phyloP scores from a whole-genome alignment of 2,888 invertebrate species.

The Dynastes tityus region DNA sequence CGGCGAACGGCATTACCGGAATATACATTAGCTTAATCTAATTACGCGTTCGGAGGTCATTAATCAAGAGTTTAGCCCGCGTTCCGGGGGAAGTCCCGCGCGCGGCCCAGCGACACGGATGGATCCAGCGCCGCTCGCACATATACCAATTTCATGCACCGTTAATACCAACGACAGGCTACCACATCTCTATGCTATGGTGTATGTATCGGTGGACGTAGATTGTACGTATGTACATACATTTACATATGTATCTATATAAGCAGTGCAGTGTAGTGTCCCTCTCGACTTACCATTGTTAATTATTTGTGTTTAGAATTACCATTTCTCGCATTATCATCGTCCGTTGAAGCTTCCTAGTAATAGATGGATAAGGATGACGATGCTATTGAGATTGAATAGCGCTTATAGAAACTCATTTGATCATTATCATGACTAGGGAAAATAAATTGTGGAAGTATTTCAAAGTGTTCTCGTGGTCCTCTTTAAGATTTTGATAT shows the following conservation, averaged over 20 bases:
- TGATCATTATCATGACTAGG: no score
- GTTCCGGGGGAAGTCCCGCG: slow-evolving; percentile 20
- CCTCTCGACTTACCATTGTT: slow-evolving; percentile 59
- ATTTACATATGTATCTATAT: neutral
- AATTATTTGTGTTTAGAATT: slow-evolving; percentile 60
- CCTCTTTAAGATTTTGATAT: no score
- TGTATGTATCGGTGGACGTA: no score
- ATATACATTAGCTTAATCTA: slow-evolving; percentile 62
- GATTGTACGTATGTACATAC: neutral
- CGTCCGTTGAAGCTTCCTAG: slow-evolving; percentile 60
- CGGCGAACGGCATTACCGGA: slow-evolving; percentile 28
- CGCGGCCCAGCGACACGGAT: neutral
- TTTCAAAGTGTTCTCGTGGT: no score
- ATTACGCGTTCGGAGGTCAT: slow-evolving; percentile 62
- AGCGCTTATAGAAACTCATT: no score
- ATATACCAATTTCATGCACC: slow-evolving; percentile 63
- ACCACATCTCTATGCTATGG: no score
- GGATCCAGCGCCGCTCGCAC: neutral
- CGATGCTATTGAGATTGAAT: no score
- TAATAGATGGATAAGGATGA: slow-evolving; percentile 52
- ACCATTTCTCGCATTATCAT: slow-evolving; percentile 63
- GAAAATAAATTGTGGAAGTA: no score
- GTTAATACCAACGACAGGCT: slow-evolving; percentile 61
- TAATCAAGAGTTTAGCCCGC: slow-evolving; percentile 54
- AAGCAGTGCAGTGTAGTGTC: slow-evolving; percentile 52